Evolutionary conservation across 2,888 invertebrate species (phyloP).

Genomic region (Acrocyrtus sp.): DNA sequence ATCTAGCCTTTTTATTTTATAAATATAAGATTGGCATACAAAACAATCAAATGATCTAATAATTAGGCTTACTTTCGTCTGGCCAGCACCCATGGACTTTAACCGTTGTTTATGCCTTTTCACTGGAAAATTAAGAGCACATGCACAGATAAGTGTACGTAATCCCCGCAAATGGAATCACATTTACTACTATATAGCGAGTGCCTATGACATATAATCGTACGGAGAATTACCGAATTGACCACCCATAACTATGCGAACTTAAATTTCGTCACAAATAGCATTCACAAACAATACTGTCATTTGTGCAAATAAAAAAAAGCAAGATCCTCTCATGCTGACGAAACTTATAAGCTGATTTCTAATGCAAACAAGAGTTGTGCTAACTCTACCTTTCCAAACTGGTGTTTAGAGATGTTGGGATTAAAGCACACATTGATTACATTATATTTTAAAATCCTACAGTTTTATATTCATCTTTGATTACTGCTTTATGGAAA

Average conservation of each 20-base stretch:
- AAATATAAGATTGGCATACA: not conserved
- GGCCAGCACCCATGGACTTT: slow-evolving; percentile 52
- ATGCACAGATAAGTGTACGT: too few species aligned
- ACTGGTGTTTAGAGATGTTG: slow-evolving; percentile 15
- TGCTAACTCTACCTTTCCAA: slow-evolving; percentile 15
- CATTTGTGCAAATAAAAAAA: too few species aligned
- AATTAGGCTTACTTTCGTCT: slow-evolving; percentile 37
- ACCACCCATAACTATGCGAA: too few species aligned
- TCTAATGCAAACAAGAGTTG: too few species aligned
- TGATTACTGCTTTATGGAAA: slow-evolving; percentile 6
- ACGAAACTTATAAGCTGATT: too few species aligned
- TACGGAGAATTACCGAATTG: too few species aligned
- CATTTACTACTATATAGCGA: too few species aligned
- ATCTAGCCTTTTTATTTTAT: not conserved
- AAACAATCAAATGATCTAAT: not conserved
- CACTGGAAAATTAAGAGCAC: slow-evolving; percentile 23
- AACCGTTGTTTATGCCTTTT: not conserved
- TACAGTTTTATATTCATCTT: slow-evolving; percentile 20
- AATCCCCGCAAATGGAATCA: too few species aligned
- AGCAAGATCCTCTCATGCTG: too few species aligned
- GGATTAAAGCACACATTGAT: slow-evolving; percentile 18
- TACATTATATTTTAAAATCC: slow-evolving; percentile 21
- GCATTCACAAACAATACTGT: too few species aligned
- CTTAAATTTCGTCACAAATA: too few species aligned
- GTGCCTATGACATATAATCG: too few species aligned